Percentiles rank a stretch among this genome's conserved stretches.
phyloP scores from a whole-genome alignment of 2,113 vertebrate species.

The Pluvianellus socialis region DNA sequence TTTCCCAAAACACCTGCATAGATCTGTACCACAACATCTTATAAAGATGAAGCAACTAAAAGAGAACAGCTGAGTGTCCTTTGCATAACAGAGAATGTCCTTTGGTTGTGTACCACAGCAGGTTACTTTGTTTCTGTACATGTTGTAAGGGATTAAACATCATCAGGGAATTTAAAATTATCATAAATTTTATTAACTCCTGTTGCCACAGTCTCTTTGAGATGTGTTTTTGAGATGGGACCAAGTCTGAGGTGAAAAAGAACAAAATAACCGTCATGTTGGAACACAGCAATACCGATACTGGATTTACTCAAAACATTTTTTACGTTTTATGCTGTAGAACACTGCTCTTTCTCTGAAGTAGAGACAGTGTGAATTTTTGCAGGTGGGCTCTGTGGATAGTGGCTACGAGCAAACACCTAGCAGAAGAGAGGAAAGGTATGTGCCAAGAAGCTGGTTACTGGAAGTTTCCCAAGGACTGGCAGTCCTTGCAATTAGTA shows the following conservation, averaged over 20 bases:
- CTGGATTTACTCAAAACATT: background rate
- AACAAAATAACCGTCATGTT: background rate
- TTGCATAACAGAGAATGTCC: background rate
- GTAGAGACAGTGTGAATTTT: background rate
- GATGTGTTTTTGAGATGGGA: background rate
- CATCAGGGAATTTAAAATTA: background rate
- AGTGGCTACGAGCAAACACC: background rate
- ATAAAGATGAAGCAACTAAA: background rate
- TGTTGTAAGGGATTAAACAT: background rate
- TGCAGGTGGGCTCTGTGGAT: background rate
- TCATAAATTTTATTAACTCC: background rate
- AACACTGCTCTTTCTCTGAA: background rate
- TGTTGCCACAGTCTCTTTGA: background rate
- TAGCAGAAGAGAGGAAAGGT: background rate
- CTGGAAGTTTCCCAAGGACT: background rate
- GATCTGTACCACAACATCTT: background rate
- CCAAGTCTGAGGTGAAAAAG: background rate
- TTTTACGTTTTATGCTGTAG: background rate
- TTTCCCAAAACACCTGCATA: background rate
- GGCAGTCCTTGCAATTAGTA: fast-evolving
- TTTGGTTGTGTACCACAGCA: background rate
- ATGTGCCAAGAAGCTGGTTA: background rate
- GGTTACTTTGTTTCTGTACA: background rate
- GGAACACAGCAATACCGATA: background rate
- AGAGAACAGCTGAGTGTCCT: background rate